Base-by-base conservation (phyloP, 2,113 vertebrate species). In the Rousettus leschenaultii region DNA sequence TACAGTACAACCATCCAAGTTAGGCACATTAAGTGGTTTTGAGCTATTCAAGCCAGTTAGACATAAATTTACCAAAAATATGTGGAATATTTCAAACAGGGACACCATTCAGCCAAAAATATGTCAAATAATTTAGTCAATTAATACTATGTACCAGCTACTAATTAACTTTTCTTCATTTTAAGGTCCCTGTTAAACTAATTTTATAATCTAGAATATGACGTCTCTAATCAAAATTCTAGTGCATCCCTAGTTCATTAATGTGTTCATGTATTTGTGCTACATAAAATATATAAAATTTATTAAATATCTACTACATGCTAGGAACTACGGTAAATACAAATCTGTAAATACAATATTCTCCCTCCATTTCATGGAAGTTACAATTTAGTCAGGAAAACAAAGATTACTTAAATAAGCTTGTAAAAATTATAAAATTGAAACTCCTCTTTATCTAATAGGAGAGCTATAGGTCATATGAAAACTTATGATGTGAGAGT, bases 331-430 rank as follows among this genome's bases (percentile, higher is more conserved):
- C 13, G 26, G 26, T 73, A 73, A 30, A 83, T 71, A 24, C 51
- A 51, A 51, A 51, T 51, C 40, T 92, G 0, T 51, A 45, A 68
- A 79, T 93, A 74, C 19, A 75, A 68, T 48, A 90, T 74, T 61
- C n/a, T 93, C 5, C 19, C 3, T 75, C 1, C 6, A 38, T 86
- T 75, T 93, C 66, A 61, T 33, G 7, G 22, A 85, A n/a, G 16
- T 55, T 93, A 38, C 2, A 38, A 18, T 63, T 90, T 90, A 86
- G 21, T 65, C 9, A 80, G 51, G 35, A 78, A 86, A 90, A 63
- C 75, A 90, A 90, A 68, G 74, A 75, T 33, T 75, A 78, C 38
- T 80, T 80, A 93, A 65, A 43, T 65, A 94, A 66, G 85, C 57
- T 13, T 45, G 16, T 2, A 53, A 71, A 35, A 63, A 38, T 75